Percentiles rank a stretch among this genome's conserved stretches.
These are phyloP conservation scores for Volucella zonaria DNA, from an alignment of 2,888 invertebrate genomes.

Conservation along the genomic window DNA sequence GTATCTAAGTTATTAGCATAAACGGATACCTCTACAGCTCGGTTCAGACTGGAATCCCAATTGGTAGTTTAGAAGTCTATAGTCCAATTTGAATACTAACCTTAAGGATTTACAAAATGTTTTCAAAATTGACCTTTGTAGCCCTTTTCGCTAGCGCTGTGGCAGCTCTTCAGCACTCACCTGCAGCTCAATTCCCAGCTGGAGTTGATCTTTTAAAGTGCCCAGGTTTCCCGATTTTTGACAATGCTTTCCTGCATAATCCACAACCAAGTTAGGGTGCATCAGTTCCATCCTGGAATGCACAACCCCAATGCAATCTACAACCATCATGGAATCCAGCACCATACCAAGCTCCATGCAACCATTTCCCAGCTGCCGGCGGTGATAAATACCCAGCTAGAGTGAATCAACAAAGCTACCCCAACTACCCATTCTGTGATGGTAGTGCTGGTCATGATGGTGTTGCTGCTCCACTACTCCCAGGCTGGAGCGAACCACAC, in stretches of 20 bases:
- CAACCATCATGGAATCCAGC: constrained; percentile 75
- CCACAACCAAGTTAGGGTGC: constrained; percentile 80
- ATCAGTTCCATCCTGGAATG: constrained; percentile 77
- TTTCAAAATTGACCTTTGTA: constrained; percentile 81
- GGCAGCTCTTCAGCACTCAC: constrained; percentile 81
- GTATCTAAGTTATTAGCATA: constrained; percentile 81
- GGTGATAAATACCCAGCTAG: constrained; percentile 83
- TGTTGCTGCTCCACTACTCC: constrained; percentile 82
- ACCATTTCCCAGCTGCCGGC: constrained; percentile 76
- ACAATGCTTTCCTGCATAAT: constrained; percentile 82
- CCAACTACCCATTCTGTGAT: constrained; percentile 84
- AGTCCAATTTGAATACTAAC: constrained; percentile 80
- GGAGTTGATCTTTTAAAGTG: constrained; percentile 83
- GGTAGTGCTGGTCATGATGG: constrained; percentile 80
- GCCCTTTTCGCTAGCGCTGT: constrained; percentile 79
- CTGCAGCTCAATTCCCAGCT: constrained; percentile 83
- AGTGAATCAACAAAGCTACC: constrained; percentile 83
- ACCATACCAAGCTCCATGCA: constrained; percentile 74
- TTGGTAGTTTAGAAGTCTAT: constrained; percentile 83
- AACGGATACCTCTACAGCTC: constrained; percentile 80
- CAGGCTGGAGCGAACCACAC: constrained; percentile 83
- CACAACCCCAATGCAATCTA: constrained; percentile 74
- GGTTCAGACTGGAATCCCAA: constrained; percentile 80
- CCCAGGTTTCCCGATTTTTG: constrained; percentile 84
- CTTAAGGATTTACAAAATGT: constrained; percentile 78